A percentile compares a stretch with the other conserved stretches of the same genome.
These are phyloP conservation scores for Xestia ashworthii DNA, from an alignment of 2,888 invertebrate species.

Conservation along the genomic window DNA sequence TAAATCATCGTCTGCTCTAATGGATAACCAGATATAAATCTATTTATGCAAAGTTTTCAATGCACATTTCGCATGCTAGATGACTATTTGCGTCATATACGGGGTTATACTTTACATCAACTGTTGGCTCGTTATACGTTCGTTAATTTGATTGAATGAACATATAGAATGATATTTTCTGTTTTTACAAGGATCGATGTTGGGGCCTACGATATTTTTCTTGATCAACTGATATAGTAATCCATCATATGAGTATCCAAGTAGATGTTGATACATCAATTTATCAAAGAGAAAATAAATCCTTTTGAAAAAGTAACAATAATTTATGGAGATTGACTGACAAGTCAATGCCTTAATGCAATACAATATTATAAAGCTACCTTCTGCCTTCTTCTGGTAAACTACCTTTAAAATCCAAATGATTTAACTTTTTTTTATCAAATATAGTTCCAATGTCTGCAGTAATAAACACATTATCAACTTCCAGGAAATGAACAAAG, in stretches of 20 bases:
- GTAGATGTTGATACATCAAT: neutral
- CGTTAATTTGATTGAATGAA: constrained; percentile 63
- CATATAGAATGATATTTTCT: constrained; percentile 27
- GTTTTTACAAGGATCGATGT: constrained; percentile 18
- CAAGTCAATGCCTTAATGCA: neutral
- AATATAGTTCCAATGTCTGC: neutral
- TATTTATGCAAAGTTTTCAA: constrained; percentile 88
- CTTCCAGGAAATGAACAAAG: constrained; percentile 24
- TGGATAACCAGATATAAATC: constrained; percentile 86
- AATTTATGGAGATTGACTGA: neutral
- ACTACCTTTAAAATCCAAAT: neutral
- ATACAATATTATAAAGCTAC: neutral
- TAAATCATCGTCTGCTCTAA: constrained; percentile 84
- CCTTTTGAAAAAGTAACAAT: neutral
- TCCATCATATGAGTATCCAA: neutral
- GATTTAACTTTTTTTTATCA: neutral
- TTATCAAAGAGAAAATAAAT: neutral
- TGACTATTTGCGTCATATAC: constrained; percentile 77
- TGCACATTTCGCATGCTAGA: constrained; percentile 86
- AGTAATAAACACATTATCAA: constrained; percentile 38
- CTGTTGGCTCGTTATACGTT: constrained; percentile 49
- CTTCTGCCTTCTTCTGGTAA: neutral
- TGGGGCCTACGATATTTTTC: neutral
- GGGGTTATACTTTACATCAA: constrained; percentile 58
- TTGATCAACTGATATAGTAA: neutral